Conservation (phyloP, 1,140 invertebrate species). For the Euwallacea fornicatus region DNA sequence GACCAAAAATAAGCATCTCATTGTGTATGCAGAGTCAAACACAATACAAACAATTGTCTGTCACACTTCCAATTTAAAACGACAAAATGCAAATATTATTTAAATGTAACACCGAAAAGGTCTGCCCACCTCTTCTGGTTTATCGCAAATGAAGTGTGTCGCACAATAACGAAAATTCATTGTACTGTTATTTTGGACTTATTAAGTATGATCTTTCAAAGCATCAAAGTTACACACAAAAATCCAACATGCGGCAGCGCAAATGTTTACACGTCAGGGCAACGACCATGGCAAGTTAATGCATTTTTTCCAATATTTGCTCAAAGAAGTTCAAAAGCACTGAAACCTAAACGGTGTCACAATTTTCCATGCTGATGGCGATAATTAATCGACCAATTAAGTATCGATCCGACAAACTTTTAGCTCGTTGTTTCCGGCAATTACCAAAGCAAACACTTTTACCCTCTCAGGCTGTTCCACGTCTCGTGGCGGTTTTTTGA, state of each 20-base stretch:
- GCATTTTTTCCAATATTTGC: slow-evolving; percentile 21
- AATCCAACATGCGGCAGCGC: too few species aligned
- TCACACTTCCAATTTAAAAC: slow-evolving; percentile 14
- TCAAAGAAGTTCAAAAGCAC: slow-evolving; percentile 9
- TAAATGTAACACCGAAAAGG: slow-evolving; percentile 30
- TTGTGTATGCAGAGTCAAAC: slow-evolving; percentile 18
- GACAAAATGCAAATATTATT: slow-evolving; percentile 24
- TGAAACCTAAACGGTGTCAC: slow-evolving; percentile 15
- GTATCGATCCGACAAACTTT: slow-evolving; percentile 30
- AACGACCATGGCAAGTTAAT: not conserved
- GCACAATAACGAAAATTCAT: too few species aligned
- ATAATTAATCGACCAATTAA: slow-evolving; percentile 34
- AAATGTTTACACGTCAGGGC: too few species aligned
- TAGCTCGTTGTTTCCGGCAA: slow-evolving; percentile 29
- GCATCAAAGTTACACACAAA: too few species aligned
- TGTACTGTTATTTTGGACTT: too few species aligned
- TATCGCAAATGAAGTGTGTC: too few species aligned
- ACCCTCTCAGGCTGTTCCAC: slow-evolving; percentile 13
- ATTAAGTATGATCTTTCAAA: too few species aligned
- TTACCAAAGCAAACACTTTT: slow-evolving; percentile 35
- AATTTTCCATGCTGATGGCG: slow-evolving; percentile 19
- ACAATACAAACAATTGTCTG: slow-evolving; percentile 23
- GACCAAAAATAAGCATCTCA: not conserved
- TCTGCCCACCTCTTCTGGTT: slow-evolving; percentile 8
- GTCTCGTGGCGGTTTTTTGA: slow-evolving; percentile 4